A percentile compares a stretch with the other conserved stretches of the same genome.
phyloP scores from a whole-genome alignment of 2,888 invertebrate species.

The Meteorus colon region DNA sequence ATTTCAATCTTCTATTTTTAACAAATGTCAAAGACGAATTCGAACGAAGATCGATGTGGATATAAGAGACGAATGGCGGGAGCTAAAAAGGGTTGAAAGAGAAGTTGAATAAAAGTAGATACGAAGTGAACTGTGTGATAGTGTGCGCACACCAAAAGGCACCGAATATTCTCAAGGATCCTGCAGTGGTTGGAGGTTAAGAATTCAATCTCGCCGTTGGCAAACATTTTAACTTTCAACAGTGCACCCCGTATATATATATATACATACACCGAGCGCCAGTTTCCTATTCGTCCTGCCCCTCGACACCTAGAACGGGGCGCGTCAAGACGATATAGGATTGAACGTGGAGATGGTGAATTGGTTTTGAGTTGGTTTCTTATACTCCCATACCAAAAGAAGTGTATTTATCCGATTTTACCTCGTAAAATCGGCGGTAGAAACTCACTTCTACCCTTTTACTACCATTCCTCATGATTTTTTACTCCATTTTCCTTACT shows the following conservation, averaged over 20 bases:
- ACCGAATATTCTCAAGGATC: conserved; percentile 29
- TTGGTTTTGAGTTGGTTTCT: conserved; percentile 35
- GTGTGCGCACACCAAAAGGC: conserved; percentile 30
- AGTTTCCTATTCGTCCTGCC: conserved; percentile 43
- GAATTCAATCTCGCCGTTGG: conserved; percentile 65
- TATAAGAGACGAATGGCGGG: not conserved
- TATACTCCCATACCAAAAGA: conserved; percentile 42
- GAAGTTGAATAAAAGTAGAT: conserved; percentile 32
- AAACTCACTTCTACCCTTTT: conserved; percentile 31
- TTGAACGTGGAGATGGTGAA: conserved; percentile 19
- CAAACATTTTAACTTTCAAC: conserved; percentile 62
- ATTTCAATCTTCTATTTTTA: not conserved
- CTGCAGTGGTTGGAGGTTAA: conserved; percentile 54
- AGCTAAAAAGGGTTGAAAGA: conserved; percentile 15
- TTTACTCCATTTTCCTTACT: conserved; percentile 21
- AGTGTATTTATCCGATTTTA: conserved; percentile 57
- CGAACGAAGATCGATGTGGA: conserved; percentile 1
- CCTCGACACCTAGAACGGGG: conserved; percentile 25
- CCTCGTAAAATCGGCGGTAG: conserved; percentile 40
- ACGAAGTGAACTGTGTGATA: conserved; percentile 24
- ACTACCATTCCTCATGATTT: conserved; percentile 19
- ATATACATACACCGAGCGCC: conserved; percentile 34
- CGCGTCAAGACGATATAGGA: conserved; percentile 31
- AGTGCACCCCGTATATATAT: conserved; percentile 36
- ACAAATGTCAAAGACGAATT: conserved; percentile 3